Evolutionary conservation across 2,888 invertebrate genomes (phyloP), one percentile per base, ranked within the genome.

Genomic region (Flexamia atlantica): DNA sequence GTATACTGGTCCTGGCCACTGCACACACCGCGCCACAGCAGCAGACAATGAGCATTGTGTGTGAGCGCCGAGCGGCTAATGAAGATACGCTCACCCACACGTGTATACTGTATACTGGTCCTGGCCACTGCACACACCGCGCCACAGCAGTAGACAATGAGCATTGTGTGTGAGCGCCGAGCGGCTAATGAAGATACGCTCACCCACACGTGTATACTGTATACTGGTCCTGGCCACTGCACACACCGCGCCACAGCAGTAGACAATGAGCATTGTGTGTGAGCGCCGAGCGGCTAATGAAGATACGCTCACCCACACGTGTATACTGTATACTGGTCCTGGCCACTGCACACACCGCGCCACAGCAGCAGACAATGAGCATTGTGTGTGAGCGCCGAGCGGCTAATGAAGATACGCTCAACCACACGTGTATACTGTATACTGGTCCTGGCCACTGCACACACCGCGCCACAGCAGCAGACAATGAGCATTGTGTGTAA

Each of bases 401-500:
- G 23, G 57, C 57, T 57, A 57, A 7, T 57, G 20, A 57, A 57
- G 57, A 57, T 57, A 57, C 57, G 20, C 20, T 7, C 57, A 23
- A 20, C 57, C 57, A 57, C 57, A 57, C 57, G 23, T 10, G 57
- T 14, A n/a, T n/a, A 50, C 50, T 14, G 50, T 50, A 50, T 50
- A n/a, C 50, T 17, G 10, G 7, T 7, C 17, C 7, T 46, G 17
- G 14, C 12, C 46, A 50, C 5, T 36, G 9, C 36, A 4, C 36
- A 32, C 72, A 14, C 28, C 32, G 68, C 72, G 42, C 40, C 42
- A 74, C 57, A 30, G n/a, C 28, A 42, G 42, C 42, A 74, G 42
- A 74, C 72, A 74, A 74, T 74, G 72, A 23, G 36, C 68, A 68
- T 68, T 68, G 68, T 68, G 68, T 68, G 23, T 57, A 23, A 57